Evolutionary conservation across 2,113 vertebrate genomes (phyloP).

Genomic region (Lepus timidus): DNA sequence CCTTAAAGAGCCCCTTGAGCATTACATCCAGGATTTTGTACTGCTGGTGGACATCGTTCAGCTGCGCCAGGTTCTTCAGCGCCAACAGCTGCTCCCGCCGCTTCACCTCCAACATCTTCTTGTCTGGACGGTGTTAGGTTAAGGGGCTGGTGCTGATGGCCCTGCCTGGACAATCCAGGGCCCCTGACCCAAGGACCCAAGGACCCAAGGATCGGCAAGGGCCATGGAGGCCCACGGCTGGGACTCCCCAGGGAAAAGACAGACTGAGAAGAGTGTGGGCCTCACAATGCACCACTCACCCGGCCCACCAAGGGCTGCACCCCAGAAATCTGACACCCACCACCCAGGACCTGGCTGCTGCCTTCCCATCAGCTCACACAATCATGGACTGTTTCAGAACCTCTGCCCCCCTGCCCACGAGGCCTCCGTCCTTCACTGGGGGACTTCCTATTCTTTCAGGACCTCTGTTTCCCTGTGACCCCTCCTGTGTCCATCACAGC

Average conservation of each 20-base stretch:
- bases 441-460: neutral
- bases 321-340: neutral
- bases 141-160: neutral
- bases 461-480: neutral
- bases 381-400: neutral
- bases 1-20: conserved; percentile 99
- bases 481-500: neutral
- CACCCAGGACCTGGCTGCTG: neutral
- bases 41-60: conserved; percentile 98
- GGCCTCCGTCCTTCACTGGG: neutral
- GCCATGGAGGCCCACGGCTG: neutral
- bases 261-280: neutral
- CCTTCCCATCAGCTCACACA: neutral
- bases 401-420: neutral
- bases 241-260: neutral
- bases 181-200: neutral
- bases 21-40: conserved; percentile 99
- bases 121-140: conserved; percentile 91
- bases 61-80: conserved; percentile 96
- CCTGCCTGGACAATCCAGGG: neutral
- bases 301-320: neutral
- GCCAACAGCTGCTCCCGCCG: conserved; percentile 97
- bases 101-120: conserved; percentile 98
- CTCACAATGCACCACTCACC: neutral
- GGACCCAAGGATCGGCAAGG: neutral